phyloP scores from a whole-genome alignment of 2,113 vertebrate genomes.

The Tragelaphus imberbis region DNA sequence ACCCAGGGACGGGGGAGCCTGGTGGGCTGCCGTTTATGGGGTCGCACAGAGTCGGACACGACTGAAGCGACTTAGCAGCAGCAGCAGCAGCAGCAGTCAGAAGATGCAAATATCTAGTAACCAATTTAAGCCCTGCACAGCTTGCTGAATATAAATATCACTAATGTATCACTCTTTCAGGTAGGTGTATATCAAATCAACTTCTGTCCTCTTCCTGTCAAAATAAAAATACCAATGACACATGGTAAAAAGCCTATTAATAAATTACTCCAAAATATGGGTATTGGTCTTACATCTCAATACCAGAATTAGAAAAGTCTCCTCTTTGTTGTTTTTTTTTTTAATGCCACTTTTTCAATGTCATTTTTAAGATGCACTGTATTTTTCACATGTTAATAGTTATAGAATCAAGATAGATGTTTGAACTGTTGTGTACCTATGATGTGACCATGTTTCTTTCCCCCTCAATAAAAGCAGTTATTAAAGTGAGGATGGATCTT shows the following conservation, averaged over 20 bases:
- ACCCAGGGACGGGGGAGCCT: too few relatives aligned
- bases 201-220: background rate
- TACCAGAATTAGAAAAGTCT: background rate
- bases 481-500: background rate
- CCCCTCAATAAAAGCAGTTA: background rate
- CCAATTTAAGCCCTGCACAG: background rate
- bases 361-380: background rate
- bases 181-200: background rate
- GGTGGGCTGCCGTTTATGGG: too few relatives aligned
- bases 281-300: background rate
- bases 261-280: background rate
- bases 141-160: background rate
- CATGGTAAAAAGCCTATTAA: background rate
- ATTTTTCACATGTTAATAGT: background rate
- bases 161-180: background rate
- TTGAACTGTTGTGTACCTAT: background rate
- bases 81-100: background rate
- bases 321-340: background rate
- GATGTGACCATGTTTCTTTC: background rate
- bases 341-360: background rate
- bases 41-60: too few relatives aligned
- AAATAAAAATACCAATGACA: background rate
- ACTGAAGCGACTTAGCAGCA: too few relatives aligned
- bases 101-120: conserved; percentile 17
- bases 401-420: background rate